A percentile compares a stretch with the other conserved stretches of the same genome.
These are phyloP conservation scores for Podocnemis expansa DNA, from an alignment of 2,113 vertebrate species.

Conservation along the genomic window DNA sequence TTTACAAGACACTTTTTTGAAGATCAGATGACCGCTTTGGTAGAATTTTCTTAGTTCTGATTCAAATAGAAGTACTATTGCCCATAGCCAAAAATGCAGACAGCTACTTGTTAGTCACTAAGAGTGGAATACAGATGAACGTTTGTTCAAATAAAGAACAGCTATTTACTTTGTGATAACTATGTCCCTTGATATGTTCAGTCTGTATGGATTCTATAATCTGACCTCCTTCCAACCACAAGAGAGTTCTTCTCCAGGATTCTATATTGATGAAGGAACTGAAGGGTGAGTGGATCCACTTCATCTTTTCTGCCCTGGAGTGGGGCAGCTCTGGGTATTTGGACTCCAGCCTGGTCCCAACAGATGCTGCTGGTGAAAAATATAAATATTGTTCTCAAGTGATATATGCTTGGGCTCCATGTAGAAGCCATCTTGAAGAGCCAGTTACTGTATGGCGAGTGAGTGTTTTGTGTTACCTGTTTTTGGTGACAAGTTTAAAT, in stretches of 20 bases:
- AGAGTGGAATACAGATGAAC: background rate
- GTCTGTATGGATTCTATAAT: background rate
- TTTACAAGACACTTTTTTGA: too few species aligned
- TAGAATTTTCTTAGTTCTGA: too few species aligned
- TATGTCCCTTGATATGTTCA: background rate
- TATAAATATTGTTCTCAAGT: background rate
- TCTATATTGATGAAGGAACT: background rate
- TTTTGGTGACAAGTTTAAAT: background rate
- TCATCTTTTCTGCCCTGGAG: background rate
- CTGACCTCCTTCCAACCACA: background rate
- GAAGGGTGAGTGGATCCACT: background rate
- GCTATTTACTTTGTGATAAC: background rate
- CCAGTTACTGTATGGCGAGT: too few species aligned
- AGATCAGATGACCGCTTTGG: too few species aligned
- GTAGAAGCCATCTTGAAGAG: too few species aligned
- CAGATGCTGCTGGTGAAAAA: background rate
- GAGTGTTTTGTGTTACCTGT: too few species aligned
- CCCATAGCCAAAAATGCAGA: too few species aligned
- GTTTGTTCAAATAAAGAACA: background rate
- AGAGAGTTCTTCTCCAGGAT: background rate
- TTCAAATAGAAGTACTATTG: too few species aligned
- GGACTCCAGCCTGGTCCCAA: background rate
- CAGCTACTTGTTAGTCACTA: background rate
- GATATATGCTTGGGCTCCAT: background rate
- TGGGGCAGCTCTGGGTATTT: background rate